Evolutionary conservation across 2,113 vertebrate genomes (phyloP), one percentile per base, ranked within the genome.

Genomic region (Grantiella picta): DNA sequence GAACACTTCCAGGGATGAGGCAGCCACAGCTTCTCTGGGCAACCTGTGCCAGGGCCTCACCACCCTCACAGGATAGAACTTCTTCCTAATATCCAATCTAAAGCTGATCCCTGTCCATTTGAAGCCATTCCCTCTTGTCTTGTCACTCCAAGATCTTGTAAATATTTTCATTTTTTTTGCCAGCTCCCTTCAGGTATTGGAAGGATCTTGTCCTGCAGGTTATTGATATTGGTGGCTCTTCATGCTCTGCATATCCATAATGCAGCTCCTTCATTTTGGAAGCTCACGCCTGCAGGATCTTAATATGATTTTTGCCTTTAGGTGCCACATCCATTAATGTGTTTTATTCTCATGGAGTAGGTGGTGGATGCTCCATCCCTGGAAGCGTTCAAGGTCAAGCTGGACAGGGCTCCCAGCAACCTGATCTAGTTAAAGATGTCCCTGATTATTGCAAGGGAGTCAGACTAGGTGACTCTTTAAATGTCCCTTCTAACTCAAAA

Each of bases 1-100:
- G 45, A 1, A 60, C 23, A 38, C 15, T 60, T 15, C 38, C 61
- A 68, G 7, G 23, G n/a, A 60, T 60, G 52, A 7, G 33, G 13
- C n/a, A 68, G 5, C 9, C 61, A 75, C 60, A 76, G 17, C 20
- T 68, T 60, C 13, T 35, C 28, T 82, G 61, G 38, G 16, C 13
- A 68, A 0, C 9, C 53, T 68, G 9, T 68, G 16, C 53, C 54
- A 68, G 61, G 5, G 47, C 9, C 38, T 53, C 38, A 5, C 5
- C 45, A 53, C 2, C 19, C n/a, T 47, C 54, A 31, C n/a, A 1
- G 4, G 3, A 2, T 61, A 69, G 11, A 54, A 31, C 1, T 47
- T 35, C 25, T 35, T 76, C 49, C 25, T 11, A 20, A 49, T 28
- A 63, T 16, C n/a, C 36, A 63, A 35, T 5, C 25, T 42, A 40